These are phyloP conservation scores for Coracopsis vasa DNA, from an alignment of 2,113 vertebrate genomes.

Conservation along the genomic window DNA sequence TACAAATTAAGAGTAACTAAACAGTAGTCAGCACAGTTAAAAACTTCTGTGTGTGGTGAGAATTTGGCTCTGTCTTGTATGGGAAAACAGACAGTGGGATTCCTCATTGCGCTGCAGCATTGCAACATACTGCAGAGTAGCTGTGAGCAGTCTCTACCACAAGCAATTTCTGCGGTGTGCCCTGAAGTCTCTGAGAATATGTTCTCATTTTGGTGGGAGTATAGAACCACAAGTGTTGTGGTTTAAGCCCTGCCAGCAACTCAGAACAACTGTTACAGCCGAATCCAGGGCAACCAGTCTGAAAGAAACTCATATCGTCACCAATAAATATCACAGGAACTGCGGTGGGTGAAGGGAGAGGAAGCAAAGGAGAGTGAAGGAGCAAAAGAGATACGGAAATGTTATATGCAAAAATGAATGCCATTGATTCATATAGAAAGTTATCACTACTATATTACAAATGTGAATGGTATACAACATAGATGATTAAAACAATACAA, in stretches of 20 bases:
- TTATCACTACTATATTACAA: background rate
- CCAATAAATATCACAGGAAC: background rate
- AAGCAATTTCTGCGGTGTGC: background rate
- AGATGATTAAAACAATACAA: background rate
- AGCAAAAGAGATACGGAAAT: background rate
- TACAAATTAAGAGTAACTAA: background rate
- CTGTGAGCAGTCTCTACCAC: background rate
- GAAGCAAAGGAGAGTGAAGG: background rate
- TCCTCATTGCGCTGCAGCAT: background rate
- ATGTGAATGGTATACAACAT: background rate
- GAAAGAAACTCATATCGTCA: background rate
- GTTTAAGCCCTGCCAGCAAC: background rate
- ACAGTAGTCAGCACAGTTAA: background rate
- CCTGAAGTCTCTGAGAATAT: background rate
- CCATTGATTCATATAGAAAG: background rate
- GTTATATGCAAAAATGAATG: background rate
- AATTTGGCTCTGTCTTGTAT: background rate
- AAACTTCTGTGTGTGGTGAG: background rate
- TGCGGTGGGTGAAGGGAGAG: fast-evolving
- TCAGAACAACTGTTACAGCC: background rate
- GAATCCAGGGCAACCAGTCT: background rate
- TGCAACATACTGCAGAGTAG: background rate
- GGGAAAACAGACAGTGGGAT: background rate
- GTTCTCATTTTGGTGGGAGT: background rate
- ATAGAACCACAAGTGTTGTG: background rate